Base-by-base conservation (phyloP, 2,888 invertebrate genomes). In the Deilephila porcellus region DNA sequence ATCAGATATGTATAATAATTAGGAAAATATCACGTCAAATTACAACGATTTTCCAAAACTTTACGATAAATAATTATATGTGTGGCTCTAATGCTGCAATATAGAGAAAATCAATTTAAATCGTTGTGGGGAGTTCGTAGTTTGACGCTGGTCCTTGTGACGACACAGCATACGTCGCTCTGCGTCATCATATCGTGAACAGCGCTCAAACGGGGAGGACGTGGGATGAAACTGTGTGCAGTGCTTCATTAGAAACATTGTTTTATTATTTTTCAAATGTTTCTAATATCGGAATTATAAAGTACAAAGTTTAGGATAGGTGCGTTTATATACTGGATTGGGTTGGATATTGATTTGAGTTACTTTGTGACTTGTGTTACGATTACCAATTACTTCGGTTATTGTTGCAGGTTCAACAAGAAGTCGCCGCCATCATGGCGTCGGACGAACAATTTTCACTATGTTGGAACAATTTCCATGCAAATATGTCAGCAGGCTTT, bases 391-490 rank as follows among this genome's bases (percentile, higher is more conserved):
- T 5, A 5, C 5, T 52, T 64, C 37, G 0, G 32, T 11, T n/a
- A 1, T 75, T 70, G 7, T 91, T 87, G 2, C 88, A 93, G 93
- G 93, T 90, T 88, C 89, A 85, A 80, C 80, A 80, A 81, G 82
- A 83, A 78, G 82, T 86, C 90, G 92, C 88, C 95, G 94, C 94
- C 95, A 96, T 95, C 91, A 96, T 96, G 96, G 96, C 96, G 96
- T 96, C 96, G 94, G 96, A 96, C 95, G 96, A 96, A 94, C 96
- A 96, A 89, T 96, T 96, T 93, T 96, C 96, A 90, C 92, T 97
- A 93, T 96, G 96, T 94, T 97, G 96, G 96, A 97, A 97, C 94
- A 96, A 96, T 94, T 96, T 96, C 94, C 96, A 96, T 93, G 96
- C 96, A 79, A 97, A 97, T 86, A 95, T 97, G 94, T 96, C 96